Conservation (phyloP, 1,140 invertebrate genomes). For the Rhizoglyphus robini region DNA sequence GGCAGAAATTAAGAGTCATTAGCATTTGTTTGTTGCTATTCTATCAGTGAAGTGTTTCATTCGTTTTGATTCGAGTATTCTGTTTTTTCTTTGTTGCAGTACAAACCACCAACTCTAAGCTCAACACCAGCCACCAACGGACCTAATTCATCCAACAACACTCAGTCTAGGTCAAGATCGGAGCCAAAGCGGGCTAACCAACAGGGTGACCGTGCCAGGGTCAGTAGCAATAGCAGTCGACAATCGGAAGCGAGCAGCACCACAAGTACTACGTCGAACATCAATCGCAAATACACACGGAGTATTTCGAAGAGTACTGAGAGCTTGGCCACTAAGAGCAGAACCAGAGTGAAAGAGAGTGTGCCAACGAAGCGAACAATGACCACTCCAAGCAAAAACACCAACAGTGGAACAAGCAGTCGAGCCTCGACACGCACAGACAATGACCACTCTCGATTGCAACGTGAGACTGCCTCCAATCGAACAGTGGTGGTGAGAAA, state of each 20-base stretch:
- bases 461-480: neutral
- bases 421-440: neutral
- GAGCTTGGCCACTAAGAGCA: neutral
- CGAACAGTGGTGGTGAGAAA: neutral
- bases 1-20: no score
- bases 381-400: neutral
- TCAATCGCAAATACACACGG: neutral
- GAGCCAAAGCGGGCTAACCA: no score
- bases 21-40: no score
- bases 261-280: neutral
- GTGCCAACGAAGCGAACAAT: neutral
- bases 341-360: neutral
- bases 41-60: no score
- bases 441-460: neutral
- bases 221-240: neutral
- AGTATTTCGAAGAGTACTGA: neutral
- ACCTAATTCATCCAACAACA: no score
- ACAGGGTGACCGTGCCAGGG: no score
- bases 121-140: no score
- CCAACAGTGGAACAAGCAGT: neutral
- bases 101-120: neutral
- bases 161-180: neutral
- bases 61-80: no score
- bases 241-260: neutral
- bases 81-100: no score